Conservation (phyloP, 2,113 vertebrate species). For the Athene noctua region DNA sequence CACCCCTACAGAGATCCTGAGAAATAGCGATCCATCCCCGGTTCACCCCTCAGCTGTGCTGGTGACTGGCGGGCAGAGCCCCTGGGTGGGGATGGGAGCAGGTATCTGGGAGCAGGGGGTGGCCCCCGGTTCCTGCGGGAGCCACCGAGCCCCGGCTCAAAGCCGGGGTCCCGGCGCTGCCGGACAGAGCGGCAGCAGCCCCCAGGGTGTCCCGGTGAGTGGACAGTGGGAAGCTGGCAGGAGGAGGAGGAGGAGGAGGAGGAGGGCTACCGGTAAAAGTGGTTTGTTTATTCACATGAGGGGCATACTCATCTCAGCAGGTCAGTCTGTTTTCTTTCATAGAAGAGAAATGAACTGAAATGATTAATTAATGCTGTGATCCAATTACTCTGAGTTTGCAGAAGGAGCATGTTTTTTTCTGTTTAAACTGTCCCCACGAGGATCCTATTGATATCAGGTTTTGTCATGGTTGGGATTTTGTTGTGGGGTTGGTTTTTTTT, state of each 20-base stretch:
- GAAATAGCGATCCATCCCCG: rapidly evolving
- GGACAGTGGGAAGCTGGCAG: neutral
- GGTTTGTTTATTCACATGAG: neutral
- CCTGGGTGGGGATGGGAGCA: neutral
- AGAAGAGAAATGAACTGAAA: conserved; percentile 39
- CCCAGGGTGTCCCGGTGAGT: neutral
- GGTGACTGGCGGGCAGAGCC: rapidly evolving
- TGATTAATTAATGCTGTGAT: conserved; percentile 52
- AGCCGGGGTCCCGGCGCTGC: neutral
- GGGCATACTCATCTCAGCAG: neutral
- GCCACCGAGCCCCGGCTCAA: rapidly evolving
- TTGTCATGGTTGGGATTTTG: neutral
- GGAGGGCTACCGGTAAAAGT: neutral
- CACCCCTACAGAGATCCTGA: neutral
- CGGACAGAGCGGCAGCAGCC: rapidly evolving
- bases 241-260: neutral
- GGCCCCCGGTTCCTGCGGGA: neutral
- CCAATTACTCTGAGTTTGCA: conserved; percentile 44
- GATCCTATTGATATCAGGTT: neutral
- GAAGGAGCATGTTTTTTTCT: conserved; percentile 37
- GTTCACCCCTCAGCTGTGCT: rapidly evolving
- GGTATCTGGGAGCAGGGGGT: neutral
- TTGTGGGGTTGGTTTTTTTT: neutral
- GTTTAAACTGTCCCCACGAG: conserved; percentile 17
- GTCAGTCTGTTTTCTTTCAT: conserved; percentile 32